Base-by-base conservation (phyloP, 2,797 vertebrate genomes). In the Brachyrhaphis roseni region DNA sequence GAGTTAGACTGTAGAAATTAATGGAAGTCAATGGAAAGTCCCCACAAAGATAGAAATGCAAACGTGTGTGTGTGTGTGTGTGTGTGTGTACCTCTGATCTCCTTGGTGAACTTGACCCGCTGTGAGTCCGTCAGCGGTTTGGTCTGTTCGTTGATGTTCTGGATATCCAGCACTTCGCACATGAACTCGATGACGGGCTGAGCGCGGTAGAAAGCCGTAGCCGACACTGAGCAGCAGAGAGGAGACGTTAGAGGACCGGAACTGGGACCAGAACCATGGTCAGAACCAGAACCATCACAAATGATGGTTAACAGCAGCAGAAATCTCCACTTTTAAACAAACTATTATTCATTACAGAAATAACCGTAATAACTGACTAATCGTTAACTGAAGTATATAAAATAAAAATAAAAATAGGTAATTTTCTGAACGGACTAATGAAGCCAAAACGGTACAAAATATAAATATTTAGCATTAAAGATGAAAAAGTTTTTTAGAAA, bases 151-250 rank as follows among this genome's bases (percentile, higher is more conserved):
- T 98, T 99, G 95, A 99, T 99, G 95, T 97, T 99, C 93, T 99
- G 98, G 85, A 99, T 98, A 84, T 99, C 98, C 85, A 99, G 94
- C 89, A 99, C 98, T 85, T 99, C 98, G 0, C 98, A 99, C 98
- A 99, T 99, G 94, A 99, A 99, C 93, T 99, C 98, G n/a, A 99
- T 99, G 84, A 99, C 98, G 49, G 98, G 98, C 93, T 99, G 98
- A 75, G 98, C 98, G 26, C 98, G 97, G 92, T 99, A 99, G 94
- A 99, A 99, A 83, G 98, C 98, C 8, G 98, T 99, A 13, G 98
- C 98, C 39, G 98, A 99, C 84, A 99, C 98, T 99, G 88, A 75
- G 31, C 87, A 31, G 18, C 0, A 15, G 0, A 31, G 62, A 13
- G 55, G 2, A 72, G 2, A 47, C 5, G 12, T 71, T 59, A 8